These are phyloP conservation scores for Aradophagus sp. DNA, from an alignment of 1,140 invertebrate species.

Conservation along the genomic window DNA sequence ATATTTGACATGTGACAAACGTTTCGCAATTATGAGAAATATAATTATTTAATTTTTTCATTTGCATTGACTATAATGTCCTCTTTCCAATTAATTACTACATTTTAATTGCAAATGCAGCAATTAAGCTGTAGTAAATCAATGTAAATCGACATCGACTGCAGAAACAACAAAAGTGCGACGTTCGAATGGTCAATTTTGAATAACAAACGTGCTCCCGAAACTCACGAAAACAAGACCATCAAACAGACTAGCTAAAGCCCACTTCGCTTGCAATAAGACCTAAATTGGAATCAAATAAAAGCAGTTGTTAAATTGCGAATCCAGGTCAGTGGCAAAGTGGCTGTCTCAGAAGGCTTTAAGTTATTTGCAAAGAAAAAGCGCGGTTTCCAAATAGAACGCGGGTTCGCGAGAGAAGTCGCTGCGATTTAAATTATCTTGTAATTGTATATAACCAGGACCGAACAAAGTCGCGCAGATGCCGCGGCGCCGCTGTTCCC, in stretches of 20 bases:
- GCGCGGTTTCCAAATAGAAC: constrained; percentile 25
- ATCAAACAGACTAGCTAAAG: not conserved
- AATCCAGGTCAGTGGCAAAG: constrained; percentile 27
- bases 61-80: too few species aligned
- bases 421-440: constrained; percentile 68
- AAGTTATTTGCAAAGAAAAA: constrained; percentile 32
- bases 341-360: constrained; percentile 22
- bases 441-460: constrained; percentile 68
- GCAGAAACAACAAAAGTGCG: too few species aligned
- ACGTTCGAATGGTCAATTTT: too few species aligned
- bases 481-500: constrained; percentile 41
- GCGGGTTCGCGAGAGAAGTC: constrained; percentile 15
- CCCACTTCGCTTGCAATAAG: constrained; percentile 4
- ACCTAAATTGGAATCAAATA: constrained; percentile 15
- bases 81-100: too few species aligned
- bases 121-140: too few species aligned
- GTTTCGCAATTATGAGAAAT: too few species aligned
- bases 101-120: too few species aligned
- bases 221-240: constrained; percentile 1
- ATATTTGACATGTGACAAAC: too few species aligned
- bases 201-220: too few species aligned
- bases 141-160: too few species aligned
- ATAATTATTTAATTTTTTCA: too few species aligned
- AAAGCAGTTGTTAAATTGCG: constrained; percentile 24
- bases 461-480: constrained; percentile 63